These are phyloP conservation scores for Himalopsyche tibetana DNA, from an alignment of 2,888 invertebrate species.

Conservation along the genomic window DNA sequence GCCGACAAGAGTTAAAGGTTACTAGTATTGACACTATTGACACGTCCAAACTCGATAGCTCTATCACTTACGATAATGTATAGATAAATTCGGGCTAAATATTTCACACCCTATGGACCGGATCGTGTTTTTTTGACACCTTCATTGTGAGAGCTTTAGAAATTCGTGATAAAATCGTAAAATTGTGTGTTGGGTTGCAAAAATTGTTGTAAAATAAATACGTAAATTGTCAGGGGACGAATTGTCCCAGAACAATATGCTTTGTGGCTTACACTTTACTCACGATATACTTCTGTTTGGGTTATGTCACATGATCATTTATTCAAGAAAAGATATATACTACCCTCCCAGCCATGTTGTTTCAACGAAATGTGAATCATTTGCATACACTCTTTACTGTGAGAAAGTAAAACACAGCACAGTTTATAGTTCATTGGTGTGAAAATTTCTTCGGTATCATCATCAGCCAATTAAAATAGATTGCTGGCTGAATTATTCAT, in stretches of 20 bases:
- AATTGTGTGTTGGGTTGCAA: not conserved
- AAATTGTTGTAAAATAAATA: conserved; percentile 18
- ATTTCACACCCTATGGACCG: too few species aligned
- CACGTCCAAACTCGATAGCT: too few species aligned
- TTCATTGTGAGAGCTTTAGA: not conserved
- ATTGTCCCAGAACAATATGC: conserved; percentile 33
- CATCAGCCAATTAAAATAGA: not conserved
- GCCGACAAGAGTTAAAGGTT: too few species aligned
- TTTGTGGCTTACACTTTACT: conserved; percentile 11
- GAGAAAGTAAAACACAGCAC: not conserved
- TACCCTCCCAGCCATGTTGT: not conserved
- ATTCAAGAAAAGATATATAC: conserved; percentile 36
- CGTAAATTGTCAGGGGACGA: conserved; percentile 6
- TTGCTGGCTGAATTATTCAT: not conserved
- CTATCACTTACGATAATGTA: too few species aligned
- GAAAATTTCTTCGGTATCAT: not conserved
- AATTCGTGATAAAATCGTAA: conserved; percentile 13
- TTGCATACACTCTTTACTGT: not conserved
- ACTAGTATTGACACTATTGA: too few species aligned
- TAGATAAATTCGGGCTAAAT: too few species aligned
- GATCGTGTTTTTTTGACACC: too few species aligned
- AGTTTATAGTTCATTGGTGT: not conserved
- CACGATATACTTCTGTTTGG: not conserved
- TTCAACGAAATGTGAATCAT: conserved; percentile 8
- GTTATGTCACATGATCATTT: conserved; percentile 36